Evolutionary conservation across 2,113 vertebrate species (phyloP).

Genomic region (Bubo bubo): DNA sequence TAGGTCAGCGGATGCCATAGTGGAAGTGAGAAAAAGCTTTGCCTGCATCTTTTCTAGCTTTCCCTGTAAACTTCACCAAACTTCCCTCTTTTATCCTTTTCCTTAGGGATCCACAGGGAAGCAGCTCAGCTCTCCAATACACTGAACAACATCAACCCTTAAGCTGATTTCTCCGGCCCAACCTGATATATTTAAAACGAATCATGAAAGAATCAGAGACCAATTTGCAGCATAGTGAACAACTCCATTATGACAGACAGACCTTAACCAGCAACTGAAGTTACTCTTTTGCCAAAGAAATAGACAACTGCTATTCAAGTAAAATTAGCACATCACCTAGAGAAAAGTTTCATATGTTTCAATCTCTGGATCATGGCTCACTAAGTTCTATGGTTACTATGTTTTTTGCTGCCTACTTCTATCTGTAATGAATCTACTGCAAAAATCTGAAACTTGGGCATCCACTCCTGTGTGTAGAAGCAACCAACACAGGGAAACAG

Average conservation of each 20-base stretch:
- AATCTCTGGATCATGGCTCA: background rate
- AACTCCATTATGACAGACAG: background rate
- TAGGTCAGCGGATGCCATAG: background rate
- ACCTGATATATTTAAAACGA: background rate
- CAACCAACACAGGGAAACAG: background rate
- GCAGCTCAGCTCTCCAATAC: background rate
- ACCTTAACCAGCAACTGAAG: background rate
- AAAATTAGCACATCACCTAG: background rate
- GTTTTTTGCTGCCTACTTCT: background rate
- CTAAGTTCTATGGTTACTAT: background rate
- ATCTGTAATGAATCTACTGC: background rate
- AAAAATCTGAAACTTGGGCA: background rate
- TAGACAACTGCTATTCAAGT: background rate
- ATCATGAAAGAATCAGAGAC: background rate
- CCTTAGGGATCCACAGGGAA: background rate
- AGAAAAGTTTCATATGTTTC: background rate
- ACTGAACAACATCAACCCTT: background rate
- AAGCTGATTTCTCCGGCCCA: background rate
- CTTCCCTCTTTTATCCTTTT: background rate
- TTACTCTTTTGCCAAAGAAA: background rate
- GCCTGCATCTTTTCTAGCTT: background rate
- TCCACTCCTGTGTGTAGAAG: rapidly evolving
- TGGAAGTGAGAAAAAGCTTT: background rate
- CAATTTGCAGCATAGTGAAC: background rate
- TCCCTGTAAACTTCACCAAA: background rate